phyloP scores from a whole-genome alignment of 2,888 invertebrate species.

The Gerris lacustris region DNA sequence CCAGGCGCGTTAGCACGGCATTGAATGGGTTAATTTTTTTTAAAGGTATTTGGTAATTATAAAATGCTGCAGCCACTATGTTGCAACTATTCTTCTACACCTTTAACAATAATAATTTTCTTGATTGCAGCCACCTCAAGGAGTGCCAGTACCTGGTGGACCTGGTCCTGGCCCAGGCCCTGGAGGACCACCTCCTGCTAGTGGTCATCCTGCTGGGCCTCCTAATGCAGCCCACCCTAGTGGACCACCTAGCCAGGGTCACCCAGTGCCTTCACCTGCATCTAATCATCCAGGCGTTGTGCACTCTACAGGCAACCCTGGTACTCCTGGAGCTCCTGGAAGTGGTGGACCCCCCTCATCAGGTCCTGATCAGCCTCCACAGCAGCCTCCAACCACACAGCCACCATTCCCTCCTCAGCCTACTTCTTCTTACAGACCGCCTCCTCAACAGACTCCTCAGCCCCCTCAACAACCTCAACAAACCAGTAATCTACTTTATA shows the following conservation, averaged over 20 bases:
- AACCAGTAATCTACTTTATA: neutral
- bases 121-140: conserved; percentile 45
- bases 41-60: too few species aligned
- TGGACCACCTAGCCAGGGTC: conserved; percentile 21
- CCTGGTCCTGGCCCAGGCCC: conserved; percentile 51
- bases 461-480: conserved; percentile 35
- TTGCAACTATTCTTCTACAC: too few species aligned
- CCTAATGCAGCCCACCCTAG: conserved; percentile 32
- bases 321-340: conserved; percentile 31
- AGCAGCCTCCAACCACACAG: conserved; percentile 13
- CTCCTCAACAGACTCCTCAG: conserved; percentile 31
- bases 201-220: conserved; percentile 42
- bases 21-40: too few species aligned
- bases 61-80: too few species aligned
- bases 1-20: too few species aligned
- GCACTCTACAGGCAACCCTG: conserved; percentile 41
- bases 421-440: conserved; percentile 29
- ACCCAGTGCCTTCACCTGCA: conserved; percentile 18
- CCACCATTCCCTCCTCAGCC: conserved; percentile 26
- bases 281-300: conserved; percentile 20
- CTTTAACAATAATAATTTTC: neutral
- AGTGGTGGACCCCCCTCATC: conserved; percentile 13
- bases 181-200: conserved; percentile 51
- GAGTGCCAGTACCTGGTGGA: conserved; percentile 36
- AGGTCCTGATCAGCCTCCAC: conserved; percentile 19